Conservation (phyloP, 2,113 vertebrate genomes). For the Sceloporus tristichus region DNA sequence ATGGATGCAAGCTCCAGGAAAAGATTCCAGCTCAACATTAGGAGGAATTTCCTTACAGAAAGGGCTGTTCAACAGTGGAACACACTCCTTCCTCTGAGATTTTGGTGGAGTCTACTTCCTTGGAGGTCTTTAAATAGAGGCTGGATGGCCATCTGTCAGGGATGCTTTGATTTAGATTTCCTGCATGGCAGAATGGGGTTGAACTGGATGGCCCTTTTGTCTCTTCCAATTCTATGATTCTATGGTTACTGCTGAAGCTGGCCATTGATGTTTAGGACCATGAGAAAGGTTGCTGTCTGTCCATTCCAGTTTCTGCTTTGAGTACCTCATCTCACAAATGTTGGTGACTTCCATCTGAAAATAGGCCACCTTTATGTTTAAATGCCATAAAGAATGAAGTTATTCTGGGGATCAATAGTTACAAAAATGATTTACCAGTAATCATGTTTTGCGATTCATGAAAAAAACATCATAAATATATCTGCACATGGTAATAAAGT, state of each 20-base stretch:
- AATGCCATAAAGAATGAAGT: slow-evolving; percentile 18
- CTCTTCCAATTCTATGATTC: no score
- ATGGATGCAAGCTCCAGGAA: no score
- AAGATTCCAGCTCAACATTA: no score
- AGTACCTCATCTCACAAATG: accelerated
- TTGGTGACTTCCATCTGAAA: neutral
- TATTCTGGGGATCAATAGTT: slow-evolving; percentile 36
- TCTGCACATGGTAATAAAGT: neutral
- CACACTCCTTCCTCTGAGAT: no score
- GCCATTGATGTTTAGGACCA: neutral
- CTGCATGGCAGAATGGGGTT: no score
- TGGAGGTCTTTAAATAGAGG: no score
- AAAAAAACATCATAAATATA: slow-evolving; percentile 14
- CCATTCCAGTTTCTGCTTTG: neutral
- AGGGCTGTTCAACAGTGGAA: no score
- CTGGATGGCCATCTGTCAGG: no score
- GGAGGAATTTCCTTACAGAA: no score
- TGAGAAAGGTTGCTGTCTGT: neutral
- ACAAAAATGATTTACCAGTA: slow-evolving; percentile 29
- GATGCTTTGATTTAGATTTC: no score
- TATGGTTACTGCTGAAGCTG: neutral
- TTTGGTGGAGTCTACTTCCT: no score
- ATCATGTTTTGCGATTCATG: neutral
- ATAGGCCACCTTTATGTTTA: slow-evolving; percentile 17
- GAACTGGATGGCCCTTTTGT: no score